phyloP scores from a whole-genome alignment of 1,140 invertebrate genomes.

The Pissodes strobi region DNA sequence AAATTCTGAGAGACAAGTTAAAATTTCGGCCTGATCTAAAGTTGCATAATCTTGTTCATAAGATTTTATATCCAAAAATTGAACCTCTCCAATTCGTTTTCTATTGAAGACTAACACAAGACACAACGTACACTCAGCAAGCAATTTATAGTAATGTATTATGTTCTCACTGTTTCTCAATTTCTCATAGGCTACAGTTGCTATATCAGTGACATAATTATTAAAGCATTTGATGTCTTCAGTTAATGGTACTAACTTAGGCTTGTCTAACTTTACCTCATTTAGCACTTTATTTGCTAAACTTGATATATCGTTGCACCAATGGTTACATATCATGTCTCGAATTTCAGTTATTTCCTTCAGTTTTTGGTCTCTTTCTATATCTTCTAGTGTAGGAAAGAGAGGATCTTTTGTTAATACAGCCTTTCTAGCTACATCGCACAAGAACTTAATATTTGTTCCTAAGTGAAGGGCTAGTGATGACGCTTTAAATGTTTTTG shows the following conservation, averaged over 20 bases:
- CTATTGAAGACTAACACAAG: constrained; percentile 33
- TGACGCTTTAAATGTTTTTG: constrained; percentile 33
- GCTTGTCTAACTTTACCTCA: constrained; percentile 35
- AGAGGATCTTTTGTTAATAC: constrained; percentile 32
- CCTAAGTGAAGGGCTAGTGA: constrained; percentile 40
- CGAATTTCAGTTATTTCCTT: constrained; percentile 37
- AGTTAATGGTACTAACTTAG: constrained; percentile 34
- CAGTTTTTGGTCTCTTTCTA: constrained; percentile 19
- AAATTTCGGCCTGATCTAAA: constrained; percentile 19
- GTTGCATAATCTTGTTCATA: constrained; percentile 2
- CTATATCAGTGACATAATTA: constrained; percentile 24
- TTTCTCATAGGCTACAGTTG: constrained; percentile 27
- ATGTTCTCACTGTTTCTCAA: constrained; percentile 7
- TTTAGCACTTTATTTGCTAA: constrained; percentile 35
- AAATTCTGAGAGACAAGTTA: not conserved
- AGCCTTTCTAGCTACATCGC: constrained; percentile 29
- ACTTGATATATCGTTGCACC: constrained; percentile 38
- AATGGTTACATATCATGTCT: constrained; percentile 34
- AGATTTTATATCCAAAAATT: constrained; percentile 33
- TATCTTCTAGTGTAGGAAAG: constrained; percentile 10
- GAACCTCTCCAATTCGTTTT: constrained; percentile 39
- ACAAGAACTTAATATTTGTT: constrained; percentile 30
- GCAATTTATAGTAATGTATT: constrained; percentile 26
- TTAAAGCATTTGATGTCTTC: constrained; percentile 35
- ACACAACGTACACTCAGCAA: constrained; percentile 34